Conservation (phyloP, 2,797 vertebrate genomes). For the Florisuga fusca region DNA sequence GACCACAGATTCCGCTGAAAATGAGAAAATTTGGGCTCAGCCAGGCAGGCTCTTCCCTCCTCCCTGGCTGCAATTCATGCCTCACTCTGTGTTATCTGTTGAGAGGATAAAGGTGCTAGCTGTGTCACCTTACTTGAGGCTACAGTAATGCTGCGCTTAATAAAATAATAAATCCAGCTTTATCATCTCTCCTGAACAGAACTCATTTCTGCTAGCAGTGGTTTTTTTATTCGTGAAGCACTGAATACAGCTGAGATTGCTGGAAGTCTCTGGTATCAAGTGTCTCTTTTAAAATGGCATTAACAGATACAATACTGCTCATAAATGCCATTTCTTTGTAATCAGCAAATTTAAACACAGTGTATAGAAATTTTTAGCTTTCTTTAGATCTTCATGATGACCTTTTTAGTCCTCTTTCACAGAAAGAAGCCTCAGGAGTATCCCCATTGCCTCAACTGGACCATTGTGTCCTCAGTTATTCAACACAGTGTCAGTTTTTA, state of each 20-base stretch:
- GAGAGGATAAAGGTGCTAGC: background rate
- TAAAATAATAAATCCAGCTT: constrained; percentile 54
- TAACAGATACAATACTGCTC: background rate
- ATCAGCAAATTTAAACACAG: constrained; percentile 18
- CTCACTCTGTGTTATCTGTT: background rate
- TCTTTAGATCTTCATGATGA: background rate
- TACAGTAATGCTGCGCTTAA: constrained; percentile 32
- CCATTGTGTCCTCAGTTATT: background rate
- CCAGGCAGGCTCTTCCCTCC: background rate
- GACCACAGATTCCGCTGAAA: background rate
- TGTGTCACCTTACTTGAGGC: constrained; percentile 2
- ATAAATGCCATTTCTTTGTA: constrained; percentile 31
- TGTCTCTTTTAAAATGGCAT: constrained; percentile 17
- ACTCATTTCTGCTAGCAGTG: constrained; percentile 21
- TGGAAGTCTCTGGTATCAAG: background rate
- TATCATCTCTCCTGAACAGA: constrained; percentile 18
- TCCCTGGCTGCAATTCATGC: background rate
- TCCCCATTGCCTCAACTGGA: background rate
- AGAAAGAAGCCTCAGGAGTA: background rate
- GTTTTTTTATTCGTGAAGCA: constrained; percentile 31
- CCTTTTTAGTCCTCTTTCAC: background rate
- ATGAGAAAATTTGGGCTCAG: background rate
- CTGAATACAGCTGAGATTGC: background rate
- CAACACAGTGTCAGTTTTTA: background rate
- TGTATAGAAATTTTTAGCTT: constrained; percentile 33